A percentile compares a stretch with the other conserved stretches of the same genome.
Evolutionary conservation across 1,140 invertebrate species (phyloP).

Genomic region (Eciton burchellii): DNA sequence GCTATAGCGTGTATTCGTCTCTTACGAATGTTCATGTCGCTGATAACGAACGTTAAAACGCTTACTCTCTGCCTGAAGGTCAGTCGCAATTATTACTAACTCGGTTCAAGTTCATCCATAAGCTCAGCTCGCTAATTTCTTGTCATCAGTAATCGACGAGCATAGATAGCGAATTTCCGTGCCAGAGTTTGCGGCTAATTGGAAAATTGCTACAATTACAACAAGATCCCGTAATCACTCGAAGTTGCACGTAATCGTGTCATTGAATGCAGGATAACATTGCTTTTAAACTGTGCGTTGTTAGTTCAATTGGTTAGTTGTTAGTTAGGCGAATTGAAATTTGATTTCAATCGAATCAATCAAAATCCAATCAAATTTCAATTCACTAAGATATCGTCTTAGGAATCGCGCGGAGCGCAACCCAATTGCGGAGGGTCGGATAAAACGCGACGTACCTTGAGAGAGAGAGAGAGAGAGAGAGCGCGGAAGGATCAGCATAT

Average conservation of each 20-base stretch:
- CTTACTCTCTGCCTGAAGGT: constrained; percentile 37
- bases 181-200: constrained; percentile 16
- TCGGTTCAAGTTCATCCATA: constrained; percentile 70
- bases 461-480: no score
- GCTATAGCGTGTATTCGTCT: constrained; percentile 7
- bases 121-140: constrained; percentile 37
- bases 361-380: no score
- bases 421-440: no score
- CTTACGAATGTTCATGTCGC: constrained; percentile 17
- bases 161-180: neutral
- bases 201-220: neutral
- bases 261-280: neutral
- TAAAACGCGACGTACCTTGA: no score
- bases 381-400: no score
- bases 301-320: no score
- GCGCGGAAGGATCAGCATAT: no score
- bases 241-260: neutral
- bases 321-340: no score
- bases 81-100: constrained; percentile 72
- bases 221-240: neutral
- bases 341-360: no score
- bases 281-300: no score
- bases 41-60: constrained; percentile 19
- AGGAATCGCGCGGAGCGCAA: no score
- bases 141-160: neutral